A percentile compares a stretch with the other conserved stretches of the same genome.
phyloP scores from a whole-genome alignment of 1,140 invertebrate species.

The Homarus americanus region DNA sequence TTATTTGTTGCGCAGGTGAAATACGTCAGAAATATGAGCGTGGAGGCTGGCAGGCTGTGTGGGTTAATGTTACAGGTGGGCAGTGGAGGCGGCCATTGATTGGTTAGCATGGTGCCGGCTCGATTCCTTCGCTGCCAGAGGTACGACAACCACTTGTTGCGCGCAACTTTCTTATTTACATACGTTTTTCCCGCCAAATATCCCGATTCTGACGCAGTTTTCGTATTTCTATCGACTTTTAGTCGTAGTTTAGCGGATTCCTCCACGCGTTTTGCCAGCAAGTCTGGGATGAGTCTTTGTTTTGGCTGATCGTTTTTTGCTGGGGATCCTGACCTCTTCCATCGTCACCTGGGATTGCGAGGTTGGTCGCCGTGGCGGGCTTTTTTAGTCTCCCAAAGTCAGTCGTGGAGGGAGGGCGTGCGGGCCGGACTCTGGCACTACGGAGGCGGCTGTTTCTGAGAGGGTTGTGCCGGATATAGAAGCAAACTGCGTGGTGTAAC shows the following conservation, averaged over 20 bases:
- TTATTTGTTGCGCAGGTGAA: no score
- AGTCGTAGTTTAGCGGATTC: no score
- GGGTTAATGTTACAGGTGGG: constrained; percentile 44
- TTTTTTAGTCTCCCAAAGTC: constrained; percentile 36
- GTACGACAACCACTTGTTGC: constrained; percentile 47
- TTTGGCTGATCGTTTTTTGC: no score
- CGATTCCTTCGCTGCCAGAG: constrained; percentile 17
- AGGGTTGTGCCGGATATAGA: no score
- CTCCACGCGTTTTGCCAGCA: no score
- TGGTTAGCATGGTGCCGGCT: constrained; percentile 4
- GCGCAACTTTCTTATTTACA: neutral
- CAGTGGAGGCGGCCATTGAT: constrained; percentile 16
- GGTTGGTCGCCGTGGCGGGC: neutral
- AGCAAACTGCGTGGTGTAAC: no score
- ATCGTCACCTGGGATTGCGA: neutral
- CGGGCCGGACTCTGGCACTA: constrained; percentile 13
- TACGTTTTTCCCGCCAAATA: neutral
- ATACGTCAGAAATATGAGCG: neutral
- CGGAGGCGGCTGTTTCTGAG: constrained; percentile 1
- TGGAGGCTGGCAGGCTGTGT: no score
- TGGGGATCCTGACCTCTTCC: neutral
- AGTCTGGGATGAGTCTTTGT: no score
- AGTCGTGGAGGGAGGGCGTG: constrained; percentile 35
- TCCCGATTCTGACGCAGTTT: neutral
- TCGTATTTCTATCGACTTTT: no score